Conservation (phyloP, 2,888 invertebrate species). For the Escarpia spicata region DNA sequence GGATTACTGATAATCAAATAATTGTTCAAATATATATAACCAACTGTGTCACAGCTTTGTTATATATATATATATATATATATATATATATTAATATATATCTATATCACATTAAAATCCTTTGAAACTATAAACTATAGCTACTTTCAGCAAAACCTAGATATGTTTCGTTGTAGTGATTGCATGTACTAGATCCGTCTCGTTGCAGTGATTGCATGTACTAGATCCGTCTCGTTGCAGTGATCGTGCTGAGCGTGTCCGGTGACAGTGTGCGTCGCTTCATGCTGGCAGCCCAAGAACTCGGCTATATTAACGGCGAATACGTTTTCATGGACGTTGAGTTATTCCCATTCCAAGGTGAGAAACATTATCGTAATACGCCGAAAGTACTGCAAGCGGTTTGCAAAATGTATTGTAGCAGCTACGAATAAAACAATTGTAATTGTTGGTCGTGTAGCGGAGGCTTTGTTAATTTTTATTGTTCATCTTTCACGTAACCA, state of each 20-base stretch:
- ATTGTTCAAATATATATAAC: no score
- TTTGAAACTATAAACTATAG: no score
- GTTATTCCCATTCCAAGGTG: conserved; percentile 42
- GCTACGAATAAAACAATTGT: not conserved
- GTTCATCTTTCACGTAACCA: no score
- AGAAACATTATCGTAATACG: not conserved
- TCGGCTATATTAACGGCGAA: conserved; percentile 43
- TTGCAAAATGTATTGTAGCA: not conserved
- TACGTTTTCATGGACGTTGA: conserved; percentile 56
- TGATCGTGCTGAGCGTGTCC: conserved; percentile 48
- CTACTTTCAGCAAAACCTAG: not conserved
- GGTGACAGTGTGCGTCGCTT: conserved; percentile 50
- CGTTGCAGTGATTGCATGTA: conserved; percentile 35
- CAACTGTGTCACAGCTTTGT: no score
- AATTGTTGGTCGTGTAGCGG: no score
- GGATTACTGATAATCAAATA: no score
- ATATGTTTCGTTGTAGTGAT: not conserved
- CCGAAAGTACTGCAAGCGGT: not conserved
- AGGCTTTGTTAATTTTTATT: no score
- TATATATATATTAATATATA: no score
- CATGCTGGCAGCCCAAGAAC: conserved; percentile 48
- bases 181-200: not conserved
- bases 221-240: not conserved
- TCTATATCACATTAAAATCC: no score
- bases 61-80: no score